Evolutionary conservation across 2,797 vertebrate species (phyloP).

Genomic region (Pangasius macronema): DNA sequence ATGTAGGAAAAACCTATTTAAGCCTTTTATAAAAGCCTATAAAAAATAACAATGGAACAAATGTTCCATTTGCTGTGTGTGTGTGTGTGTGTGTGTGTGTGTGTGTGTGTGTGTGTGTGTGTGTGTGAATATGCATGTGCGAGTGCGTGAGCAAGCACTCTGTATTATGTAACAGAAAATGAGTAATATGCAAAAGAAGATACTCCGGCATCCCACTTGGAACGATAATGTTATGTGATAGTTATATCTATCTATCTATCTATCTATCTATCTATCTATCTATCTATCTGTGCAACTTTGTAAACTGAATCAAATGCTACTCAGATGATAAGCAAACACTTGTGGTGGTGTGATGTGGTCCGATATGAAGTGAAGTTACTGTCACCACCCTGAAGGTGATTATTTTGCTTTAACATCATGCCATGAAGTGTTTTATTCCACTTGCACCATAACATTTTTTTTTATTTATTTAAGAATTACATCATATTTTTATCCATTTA

Average conservation of each 20-base stretch:
- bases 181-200: background rate
- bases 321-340: background rate
- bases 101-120: background rate
- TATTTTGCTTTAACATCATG: background rate
- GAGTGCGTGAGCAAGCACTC: background rate
- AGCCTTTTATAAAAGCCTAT: background rate
- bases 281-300: background rate
- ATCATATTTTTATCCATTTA: background rate
- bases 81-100: background rate
- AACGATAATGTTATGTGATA: background rate
- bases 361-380: background rate
- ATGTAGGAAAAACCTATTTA: background rate
- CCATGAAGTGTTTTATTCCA: background rate
- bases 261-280: background rate
- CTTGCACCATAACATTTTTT: background rate
- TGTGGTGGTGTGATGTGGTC: background rate
- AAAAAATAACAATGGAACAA: background rate
- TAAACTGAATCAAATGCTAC: background rate
- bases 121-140: background rate
- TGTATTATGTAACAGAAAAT: slow-evolving; percentile 14
- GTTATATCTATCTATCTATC: background rate
- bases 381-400: background rate
- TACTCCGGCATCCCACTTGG: background rate
- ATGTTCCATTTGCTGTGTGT: background rate
- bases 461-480: background rate